Evolutionary conservation across 1,140 invertebrate genomes (phyloP), one percentile per base, ranked within the genome.

Genomic region (Spodoptera frugiperda): DNA sequence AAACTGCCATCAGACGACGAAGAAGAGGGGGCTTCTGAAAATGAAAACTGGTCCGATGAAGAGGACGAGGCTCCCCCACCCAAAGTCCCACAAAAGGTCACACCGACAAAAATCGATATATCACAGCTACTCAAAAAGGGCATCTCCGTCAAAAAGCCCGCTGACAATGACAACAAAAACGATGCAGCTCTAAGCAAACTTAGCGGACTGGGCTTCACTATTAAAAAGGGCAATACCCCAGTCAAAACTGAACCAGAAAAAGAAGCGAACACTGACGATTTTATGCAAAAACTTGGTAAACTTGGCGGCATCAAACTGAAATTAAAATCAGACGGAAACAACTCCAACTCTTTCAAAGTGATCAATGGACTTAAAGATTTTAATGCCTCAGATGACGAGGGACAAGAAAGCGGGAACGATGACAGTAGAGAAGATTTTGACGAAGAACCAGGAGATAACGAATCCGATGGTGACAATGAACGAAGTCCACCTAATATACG

Each of bases 1-100:
- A 90, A 88, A 77, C 89, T 92, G 88, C 91, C 87, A 67, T 92
- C 92, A 14, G 92, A 93, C 86, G 89, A 91, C 77, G 91, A 93
- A 82, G 87, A 91, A 61, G 81, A 39, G 8, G 33, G 57, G 46
- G 78, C 87, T 77, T 82, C 79, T 11, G 90, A 85, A 81, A 91
- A 92, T 85, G 92, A 92, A 72, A 87, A 92, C 75, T 93, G 90
- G 90, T 89, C 88, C 14, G 92, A 93, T 77, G 92, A 93, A 75
- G 92, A 93, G 33, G 89, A 87, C 19, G 78, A 79, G 8, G 53
- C 78, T 15, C 55, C 80, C 9, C 78, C 72, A 46, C 73, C 83
- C 39, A 83, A 84, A 12, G 17, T 39, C 55, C 71, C 80, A 44
- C 85, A 89, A 79, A 67, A 67, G 46, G 63, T 25, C 44, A 78